Percentiles rank a stretch among this genome's conserved stretches.
Evolutionary conservation across 2,888 invertebrate genomes (phyloP).

Genomic region (Polietes domitor): DNA sequence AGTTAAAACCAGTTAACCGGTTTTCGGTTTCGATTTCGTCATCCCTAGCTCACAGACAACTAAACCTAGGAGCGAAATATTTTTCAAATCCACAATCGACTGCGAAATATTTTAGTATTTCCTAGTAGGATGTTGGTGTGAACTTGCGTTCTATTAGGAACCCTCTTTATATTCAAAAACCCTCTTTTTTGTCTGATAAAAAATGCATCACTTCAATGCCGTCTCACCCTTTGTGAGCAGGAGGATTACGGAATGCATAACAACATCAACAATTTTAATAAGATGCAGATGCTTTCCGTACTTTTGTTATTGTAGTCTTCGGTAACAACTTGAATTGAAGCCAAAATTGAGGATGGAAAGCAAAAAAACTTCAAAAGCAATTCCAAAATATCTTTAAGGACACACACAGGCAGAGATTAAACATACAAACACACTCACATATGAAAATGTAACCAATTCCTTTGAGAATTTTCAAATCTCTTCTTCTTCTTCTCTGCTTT

Average conservation of each 20-base stretch:
- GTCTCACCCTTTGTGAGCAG: too few relatives aligned
- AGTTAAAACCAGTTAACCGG: too few relatives aligned
- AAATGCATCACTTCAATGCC: too few relatives aligned
- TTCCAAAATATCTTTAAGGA: not conserved
- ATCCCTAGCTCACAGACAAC: too few relatives aligned
- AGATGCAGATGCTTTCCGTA: conserved; percentile 41
- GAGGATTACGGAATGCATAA: not conserved
- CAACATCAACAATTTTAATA: conserved; percentile 12
- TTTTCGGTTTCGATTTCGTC: too few relatives aligned
- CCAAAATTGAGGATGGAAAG: conserved; percentile 45
- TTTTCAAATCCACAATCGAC: too few relatives aligned
- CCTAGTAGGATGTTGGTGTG: too few relatives aligned
- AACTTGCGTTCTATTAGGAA: too few relatives aligned
- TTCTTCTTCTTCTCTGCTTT: not conserved
- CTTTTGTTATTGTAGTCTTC: not conserved
- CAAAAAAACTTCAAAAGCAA: conserved; percentile 11
- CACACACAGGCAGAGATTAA: not conserved
- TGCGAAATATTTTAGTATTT: too few relatives aligned
- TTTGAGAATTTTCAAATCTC: conserved; percentile 26
- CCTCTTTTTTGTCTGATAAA: too few relatives aligned
- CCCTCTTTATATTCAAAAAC: too few relatives aligned
- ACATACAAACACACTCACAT: not conserved
- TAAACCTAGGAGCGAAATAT: too few relatives aligned
- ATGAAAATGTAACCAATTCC: conserved; percentile 18
- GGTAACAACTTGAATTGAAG: conserved; percentile 57